These are phyloP conservation scores for Talpa occidentalis DNA, from an alignment of 2,113 vertebrate species.

Conservation along the genomic window DNA sequence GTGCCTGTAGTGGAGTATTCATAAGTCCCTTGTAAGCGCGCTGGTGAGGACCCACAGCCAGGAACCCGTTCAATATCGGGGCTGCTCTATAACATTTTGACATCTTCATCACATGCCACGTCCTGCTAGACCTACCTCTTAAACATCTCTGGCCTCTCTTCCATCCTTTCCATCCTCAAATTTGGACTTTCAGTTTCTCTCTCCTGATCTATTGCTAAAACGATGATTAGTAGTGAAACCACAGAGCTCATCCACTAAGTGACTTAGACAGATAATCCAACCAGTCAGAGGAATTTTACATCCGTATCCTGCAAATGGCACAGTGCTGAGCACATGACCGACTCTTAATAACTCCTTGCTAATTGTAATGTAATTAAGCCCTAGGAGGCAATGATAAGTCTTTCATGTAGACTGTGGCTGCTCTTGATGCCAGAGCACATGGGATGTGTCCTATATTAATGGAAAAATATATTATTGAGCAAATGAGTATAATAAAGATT, in stretches of 20 bases:
- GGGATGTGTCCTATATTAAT: too few species aligned
- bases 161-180: background rate
- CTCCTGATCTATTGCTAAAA: background rate
- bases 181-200: background rate
- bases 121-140: background rate
- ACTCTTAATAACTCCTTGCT: conserved; percentile 33
- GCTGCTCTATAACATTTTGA: too few species aligned
- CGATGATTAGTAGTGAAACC: conserved; percentile 10
- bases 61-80: too few species aligned
- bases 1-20: too few species aligned
- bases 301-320: background rate
- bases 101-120: background rate
- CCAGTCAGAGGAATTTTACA: conserved; percentile 1
- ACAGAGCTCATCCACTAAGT: background rate
- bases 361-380: background rate
- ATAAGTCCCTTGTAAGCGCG: too few species aligned
- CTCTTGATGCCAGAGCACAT: background rate
- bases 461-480: too few species aligned
- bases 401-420: background rate
- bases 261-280: conserved; percentile 38
- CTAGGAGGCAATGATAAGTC: background rate
- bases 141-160: background rate
- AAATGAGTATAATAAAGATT: too few species aligned
- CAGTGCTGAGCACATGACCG: background rate
- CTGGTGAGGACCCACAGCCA: too few species aligned